These are phyloP conservation scores for Lates japonicus DNA, from an alignment of 2,797 vertebrate genomes.

Conservation along the genomic window DNA sequence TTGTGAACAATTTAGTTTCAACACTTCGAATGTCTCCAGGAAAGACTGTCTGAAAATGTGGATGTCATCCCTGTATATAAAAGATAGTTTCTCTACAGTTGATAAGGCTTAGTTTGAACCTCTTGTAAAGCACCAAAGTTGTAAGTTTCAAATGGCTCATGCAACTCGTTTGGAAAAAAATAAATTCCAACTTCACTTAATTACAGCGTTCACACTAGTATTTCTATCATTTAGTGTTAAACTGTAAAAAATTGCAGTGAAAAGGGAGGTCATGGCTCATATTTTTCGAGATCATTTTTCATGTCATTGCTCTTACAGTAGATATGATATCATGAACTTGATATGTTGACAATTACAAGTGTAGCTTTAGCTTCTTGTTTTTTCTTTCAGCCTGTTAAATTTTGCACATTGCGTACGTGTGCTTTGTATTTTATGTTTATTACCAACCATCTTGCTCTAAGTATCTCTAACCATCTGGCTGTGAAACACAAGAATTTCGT, in stretches of 20 bases:
- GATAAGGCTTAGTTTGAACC: no score
- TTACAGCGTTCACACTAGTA: background rate
- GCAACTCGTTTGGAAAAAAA: background rate
- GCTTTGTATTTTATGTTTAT: background rate
- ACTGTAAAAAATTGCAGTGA: background rate
- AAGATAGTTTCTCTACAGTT: no score
- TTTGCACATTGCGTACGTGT: background rate
- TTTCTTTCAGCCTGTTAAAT: background rate
- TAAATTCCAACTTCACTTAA: background rate
- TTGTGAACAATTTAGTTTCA: no score
- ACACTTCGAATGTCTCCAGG: no score
- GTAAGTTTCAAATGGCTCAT: background rate
- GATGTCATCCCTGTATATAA: no score
- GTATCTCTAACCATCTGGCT: constrained; percentile 10
- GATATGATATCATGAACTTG: background rate
- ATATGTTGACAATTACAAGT: no score
- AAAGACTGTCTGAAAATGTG: no score
- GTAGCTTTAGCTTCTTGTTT: background rate
- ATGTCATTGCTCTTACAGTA: background rate
- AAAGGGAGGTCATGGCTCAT: no score
- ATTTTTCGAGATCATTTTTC: no score
- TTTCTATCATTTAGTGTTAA: no score
- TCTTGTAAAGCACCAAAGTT: background rate
- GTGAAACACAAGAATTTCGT: background rate
- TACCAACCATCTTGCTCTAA: background rate